Evolutionary conservation across 2,797 vertebrate genomes (phyloP).

Genomic region (Allobates femoralis): DNA sequence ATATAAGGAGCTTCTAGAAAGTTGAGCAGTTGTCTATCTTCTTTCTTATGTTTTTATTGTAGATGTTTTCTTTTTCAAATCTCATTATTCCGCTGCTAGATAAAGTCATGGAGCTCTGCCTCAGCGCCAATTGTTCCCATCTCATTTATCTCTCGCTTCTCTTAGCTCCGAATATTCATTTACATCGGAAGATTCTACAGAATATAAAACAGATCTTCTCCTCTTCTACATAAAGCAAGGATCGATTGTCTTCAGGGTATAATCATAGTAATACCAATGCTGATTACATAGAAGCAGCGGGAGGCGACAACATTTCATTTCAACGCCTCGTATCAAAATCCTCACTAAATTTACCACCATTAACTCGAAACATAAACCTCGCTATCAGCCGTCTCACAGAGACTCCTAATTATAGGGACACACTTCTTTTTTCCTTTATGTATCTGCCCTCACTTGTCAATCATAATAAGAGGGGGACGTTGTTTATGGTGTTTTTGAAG

Average conservation of each 20-base stretch:
- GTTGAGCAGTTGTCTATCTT: not conserved
- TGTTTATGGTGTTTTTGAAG: not conserved
- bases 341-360: constrained; percentile 27
- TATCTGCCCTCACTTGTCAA: not conserved
- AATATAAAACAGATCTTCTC: not conserved
- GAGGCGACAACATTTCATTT: constrained; percentile 2
- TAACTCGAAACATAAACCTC: not conserved
- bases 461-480: not conserved
- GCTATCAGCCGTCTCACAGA: not conserved
- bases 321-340: constrained; percentile 26
- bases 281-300: constrained; percentile 31
- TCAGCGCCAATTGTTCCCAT: not conserved
- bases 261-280: constrained; percentile 30
- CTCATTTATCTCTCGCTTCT: constrained; percentile 5
- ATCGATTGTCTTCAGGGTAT: constrained; percentile 22
- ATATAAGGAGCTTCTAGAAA: not conserved
- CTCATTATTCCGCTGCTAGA: not conserved
- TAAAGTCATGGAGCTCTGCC: not conserved
- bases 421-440: constrained; percentile 4
- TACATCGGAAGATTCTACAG: constrained; percentile 14
- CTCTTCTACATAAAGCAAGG: not conserved
- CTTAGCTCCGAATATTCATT: constrained; percentile 3
- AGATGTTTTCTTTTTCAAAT: constrained; percentile 10
- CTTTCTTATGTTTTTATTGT: not conserved
- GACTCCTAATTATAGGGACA: constrained; percentile 16